phyloP scores from a whole-genome alignment of 2,888 invertebrate genomes.

The Andrena chrysosceles region DNA sequence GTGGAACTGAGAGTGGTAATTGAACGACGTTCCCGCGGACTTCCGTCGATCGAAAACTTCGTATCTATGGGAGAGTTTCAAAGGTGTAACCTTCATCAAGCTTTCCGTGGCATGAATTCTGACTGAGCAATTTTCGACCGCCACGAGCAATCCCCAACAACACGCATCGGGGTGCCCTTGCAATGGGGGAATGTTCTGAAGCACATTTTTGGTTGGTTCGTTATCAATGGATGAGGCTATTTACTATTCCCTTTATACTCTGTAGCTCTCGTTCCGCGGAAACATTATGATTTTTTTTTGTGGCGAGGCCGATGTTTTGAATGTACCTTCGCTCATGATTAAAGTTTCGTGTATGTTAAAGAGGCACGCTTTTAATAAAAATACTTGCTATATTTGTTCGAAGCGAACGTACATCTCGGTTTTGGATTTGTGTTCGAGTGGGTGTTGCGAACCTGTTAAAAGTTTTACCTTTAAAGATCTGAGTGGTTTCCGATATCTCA shows the following conservation, averaged over 20 bases:
- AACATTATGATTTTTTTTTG: conserved; percentile 13
- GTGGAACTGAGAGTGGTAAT: not conserved
- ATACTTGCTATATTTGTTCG: not conserved
- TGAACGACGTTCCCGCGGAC: conserved; percentile 6
- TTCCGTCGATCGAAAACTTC: conserved; percentile 6
- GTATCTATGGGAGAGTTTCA: conserved; percentile 22
- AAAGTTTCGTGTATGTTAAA: conserved; percentile 28
- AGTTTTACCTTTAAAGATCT: too few relatives aligned
- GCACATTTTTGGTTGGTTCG: conserved; percentile 53
- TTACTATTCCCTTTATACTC: conserved; percentile 34
- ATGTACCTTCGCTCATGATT: conserved; percentile 17
- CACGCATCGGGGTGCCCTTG: not conserved
- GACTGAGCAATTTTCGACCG: conserved; percentile 42
- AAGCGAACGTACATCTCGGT: not conserved
- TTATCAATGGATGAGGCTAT: conserved; percentile 46
- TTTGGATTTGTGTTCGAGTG: not conserved
- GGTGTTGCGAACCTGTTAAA: too few relatives aligned
- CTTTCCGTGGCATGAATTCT: conserved; percentile 53
- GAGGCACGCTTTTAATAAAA: not conserved
- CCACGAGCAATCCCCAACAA: conserved; percentile 4
- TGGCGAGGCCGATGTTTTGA: not conserved
- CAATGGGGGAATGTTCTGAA: conserved; percentile 28
- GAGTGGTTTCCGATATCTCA: too few relatives aligned
- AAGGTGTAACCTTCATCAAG: conserved; percentile 37
- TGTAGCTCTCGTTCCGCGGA: not conserved